A percentile compares a stretch with the other conserved stretches of the same genome.
Conservation (phyloP, 2,888 invertebrate genomes). For the Andrena chrysosceles region DNA sequence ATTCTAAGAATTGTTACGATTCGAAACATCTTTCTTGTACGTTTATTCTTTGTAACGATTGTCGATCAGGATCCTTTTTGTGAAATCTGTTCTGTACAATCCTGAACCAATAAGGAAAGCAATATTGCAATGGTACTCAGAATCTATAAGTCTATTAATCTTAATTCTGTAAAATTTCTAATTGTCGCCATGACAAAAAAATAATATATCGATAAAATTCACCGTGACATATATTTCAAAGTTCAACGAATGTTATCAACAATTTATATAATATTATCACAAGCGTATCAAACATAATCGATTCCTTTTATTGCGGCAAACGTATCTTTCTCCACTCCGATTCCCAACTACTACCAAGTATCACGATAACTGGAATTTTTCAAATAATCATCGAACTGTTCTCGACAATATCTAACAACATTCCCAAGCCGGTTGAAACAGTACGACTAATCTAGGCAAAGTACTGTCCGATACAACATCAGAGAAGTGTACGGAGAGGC, state of each 20-base stretch:
- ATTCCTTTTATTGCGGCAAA: background rate
- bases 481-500: background rate
- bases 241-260: background rate
- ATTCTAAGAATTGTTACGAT: too few relatives aligned
- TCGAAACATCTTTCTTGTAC: too few relatives aligned
- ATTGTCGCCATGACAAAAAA: too few relatives aligned
- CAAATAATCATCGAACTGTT: background rate
- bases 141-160: too few relatives aligned
- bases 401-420: background rate
- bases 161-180: too few relatives aligned
- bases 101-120: too few relatives aligned
- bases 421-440: background rate
- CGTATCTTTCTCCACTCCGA: background rate
- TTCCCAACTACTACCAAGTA: background rate
- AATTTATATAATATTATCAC: background rate
- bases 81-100: too few relatives aligned
- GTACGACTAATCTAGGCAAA: background rate
- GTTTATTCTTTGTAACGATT: too few relatives aligned
- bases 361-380: background rate
- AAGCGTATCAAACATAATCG: background rate
- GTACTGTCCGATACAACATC: background rate
- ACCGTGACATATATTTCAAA: background rate
- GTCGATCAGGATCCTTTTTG: too few relatives aligned
- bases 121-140: too few relatives aligned
- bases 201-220: too few relatives aligned